Conservation (phyloP, 1,140 invertebrate genomes). For the Aphelenchoides besseyi region DNA sequence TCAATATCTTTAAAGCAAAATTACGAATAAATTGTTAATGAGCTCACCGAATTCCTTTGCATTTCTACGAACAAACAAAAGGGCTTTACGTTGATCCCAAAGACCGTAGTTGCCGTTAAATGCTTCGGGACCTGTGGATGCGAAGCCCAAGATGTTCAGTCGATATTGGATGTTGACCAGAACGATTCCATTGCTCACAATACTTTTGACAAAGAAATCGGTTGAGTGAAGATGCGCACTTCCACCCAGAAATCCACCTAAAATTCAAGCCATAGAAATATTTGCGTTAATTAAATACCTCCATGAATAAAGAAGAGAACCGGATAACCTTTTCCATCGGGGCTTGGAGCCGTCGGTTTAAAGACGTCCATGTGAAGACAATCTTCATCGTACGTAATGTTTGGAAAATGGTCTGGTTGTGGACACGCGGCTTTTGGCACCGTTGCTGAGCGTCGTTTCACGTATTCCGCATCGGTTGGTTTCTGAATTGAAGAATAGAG, state of each 20-base stretch:
- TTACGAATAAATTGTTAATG: no score
- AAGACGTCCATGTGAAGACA: slow-evolving; percentile 44
- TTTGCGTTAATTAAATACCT: neutral
- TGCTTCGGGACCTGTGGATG: slow-evolving; percentile 57
- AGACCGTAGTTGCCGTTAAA: slow-evolving; percentile 63
- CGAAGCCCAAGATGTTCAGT: slow-evolving; percentile 46
- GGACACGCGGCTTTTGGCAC: slow-evolving; percentile 17
- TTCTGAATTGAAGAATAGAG: slow-evolving; percentile 31
- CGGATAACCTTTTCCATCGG: slow-evolving; percentile 28
- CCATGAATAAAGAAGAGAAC: slow-evolving; percentile 59
- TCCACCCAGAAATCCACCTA: slow-evolving; percentile 24
- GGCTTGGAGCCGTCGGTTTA: slow-evolving; percentile 9
- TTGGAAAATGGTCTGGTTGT: slow-evolving; percentile 19
- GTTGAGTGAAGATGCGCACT: slow-evolving; percentile 14
- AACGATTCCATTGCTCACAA: slow-evolving; percentile 25
- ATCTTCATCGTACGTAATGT: slow-evolving; percentile 28
- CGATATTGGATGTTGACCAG: slow-evolving; percentile 39
- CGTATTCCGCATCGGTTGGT: slow-evolving; percentile 18
- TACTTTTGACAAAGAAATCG: slow-evolving; percentile 10
- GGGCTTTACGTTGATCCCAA: slow-evolving; percentile 59
- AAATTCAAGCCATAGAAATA: neutral
- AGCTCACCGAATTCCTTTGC: slow-evolving; percentile 67
- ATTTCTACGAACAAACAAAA: slow-evolving; percentile 63
- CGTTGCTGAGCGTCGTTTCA: neutral
- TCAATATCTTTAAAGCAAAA: no score